Evolutionary conservation across 2,797 vertebrate species (phyloP), one percentile per base, ranked within the genome.

Genomic region (Perodicticus potto): DNA sequence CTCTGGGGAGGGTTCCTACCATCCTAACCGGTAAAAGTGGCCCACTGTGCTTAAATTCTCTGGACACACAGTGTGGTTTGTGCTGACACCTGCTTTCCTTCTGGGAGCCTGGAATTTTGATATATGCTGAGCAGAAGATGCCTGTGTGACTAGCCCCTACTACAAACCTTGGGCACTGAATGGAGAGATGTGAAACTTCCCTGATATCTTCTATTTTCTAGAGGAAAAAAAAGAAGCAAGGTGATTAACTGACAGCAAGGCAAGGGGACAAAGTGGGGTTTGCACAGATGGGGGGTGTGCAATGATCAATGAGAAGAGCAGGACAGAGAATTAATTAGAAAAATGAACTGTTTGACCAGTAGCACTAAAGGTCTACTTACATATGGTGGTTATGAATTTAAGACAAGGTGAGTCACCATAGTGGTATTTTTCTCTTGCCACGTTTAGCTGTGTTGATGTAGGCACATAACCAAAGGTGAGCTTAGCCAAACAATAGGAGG

Each of bases 391-490:
- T 17, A 57, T 37, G 29, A 65, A 65, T 86, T 73, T 91, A 57
- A 91, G 74, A 65, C 4, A 40, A 69, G 7, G 72, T 20, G 82
- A 63, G 25, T 78, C 32, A 63, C 5, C 43, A 61, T 55, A 27
- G 17, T 29, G 67, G 23, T 83, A 74, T 72, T 63, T 65, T 94
- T 83, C 34, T 93, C 53, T 95, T n/a, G n/a, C n/a, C 29, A 34
- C 77, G 53, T 37, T 53, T 69, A 73, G 82, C n/a, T 76, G 12
- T 83, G 88, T 73, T 20, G 34, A 25, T 91, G 34, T 17, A 25
- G 29, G 57, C 55, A 34, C 29, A 32, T 45, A 76, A 59, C 70
- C 19, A 65, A 93, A 83, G 23, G 25, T 86, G 65, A 74, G 40
- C 72, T 91, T 70, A 82, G 37, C 43, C 32, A 88, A 77, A 25